A percentile compares a stretch with the other conserved stretches of the same genome.
phyloP scores from a whole-genome alignment of 2,113 vertebrate genomes.

The Amblyornis subalaris region DNA sequence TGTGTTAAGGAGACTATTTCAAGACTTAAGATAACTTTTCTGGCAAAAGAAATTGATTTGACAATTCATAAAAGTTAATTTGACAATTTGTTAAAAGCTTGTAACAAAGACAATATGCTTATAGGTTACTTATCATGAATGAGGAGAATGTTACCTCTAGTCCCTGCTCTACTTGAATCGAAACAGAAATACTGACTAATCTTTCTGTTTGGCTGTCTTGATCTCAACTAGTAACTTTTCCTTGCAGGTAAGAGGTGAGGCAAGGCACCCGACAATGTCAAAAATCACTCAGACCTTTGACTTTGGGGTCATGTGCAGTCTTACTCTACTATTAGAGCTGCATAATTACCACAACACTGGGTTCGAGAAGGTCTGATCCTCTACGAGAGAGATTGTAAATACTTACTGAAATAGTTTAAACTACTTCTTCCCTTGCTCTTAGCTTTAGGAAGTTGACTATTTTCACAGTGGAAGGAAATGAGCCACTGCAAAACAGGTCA shows the following conservation, averaged over 20 bases:
- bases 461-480: not conserved
- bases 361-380: not conserved
- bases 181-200: not conserved
- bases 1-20: not conserved
- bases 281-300: not conserved
- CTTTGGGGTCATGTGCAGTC: not conserved
- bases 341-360: not conserved
- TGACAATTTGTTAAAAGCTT: not conserved
- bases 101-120: fast-evolving
- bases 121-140: not conserved
- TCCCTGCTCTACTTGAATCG: not conserved
- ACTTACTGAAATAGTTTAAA: not conserved
- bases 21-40: not conserved
- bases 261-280: not conserved
- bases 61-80: too few species aligned
- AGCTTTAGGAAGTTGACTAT: not conserved
- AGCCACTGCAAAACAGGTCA: not conserved
- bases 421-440: not conserved
- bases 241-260: not conserved
- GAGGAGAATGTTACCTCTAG: not conserved
- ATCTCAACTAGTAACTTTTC: not conserved
- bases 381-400: not conserved
- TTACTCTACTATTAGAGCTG: not conserved
- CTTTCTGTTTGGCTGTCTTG: not conserved
- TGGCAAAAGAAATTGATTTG: not conserved